Evolutionary conservation across 2,113 vertebrate genomes (phyloP).

Genomic region (Grammomys dolichurus): DNA sequence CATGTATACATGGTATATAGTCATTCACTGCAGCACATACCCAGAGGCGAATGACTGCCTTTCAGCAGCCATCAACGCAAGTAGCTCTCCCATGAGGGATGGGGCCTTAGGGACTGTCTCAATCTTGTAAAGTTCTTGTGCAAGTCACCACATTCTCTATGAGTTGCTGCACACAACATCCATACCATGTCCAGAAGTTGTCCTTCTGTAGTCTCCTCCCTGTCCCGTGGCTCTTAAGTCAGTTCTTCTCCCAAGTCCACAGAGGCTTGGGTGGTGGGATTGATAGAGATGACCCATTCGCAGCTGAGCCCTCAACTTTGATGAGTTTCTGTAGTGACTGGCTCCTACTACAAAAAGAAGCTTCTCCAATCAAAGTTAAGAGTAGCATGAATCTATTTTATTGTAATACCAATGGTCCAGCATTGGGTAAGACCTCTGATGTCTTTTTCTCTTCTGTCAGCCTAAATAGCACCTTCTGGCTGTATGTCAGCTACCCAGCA

Average conservation of each 20-base stretch:
- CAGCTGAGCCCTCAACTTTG: not conserved
- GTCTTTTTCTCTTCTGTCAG: not conserved
- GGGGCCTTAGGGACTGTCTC: not conserved
- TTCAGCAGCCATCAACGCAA: not conserved
- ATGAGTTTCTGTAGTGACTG: not conserved
- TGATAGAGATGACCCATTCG: not conserved
- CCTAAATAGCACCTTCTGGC: not conserved
- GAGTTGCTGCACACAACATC: not conserved
- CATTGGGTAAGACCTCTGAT: not conserved
- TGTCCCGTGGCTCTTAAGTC: not conserved
- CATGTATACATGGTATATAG: too few species aligned
- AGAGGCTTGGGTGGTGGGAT: not conserved
- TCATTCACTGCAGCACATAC: not conserved
- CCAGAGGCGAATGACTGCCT: not conserved
- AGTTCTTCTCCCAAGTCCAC: not conserved
- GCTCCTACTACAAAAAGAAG: not conserved
- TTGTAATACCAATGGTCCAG: not conserved
- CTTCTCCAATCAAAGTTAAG: not conserved
- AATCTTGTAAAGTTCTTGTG: not conserved
- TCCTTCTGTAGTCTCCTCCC: not conserved
- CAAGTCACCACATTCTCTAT: not conserved
- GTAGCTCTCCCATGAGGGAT: not conserved
- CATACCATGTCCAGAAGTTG: not conserved
- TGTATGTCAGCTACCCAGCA: not conserved
- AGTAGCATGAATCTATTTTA: not conserved